Percentiles rank a stretch among this genome's conserved stretches.
Conservation (phyloP, 1,140 invertebrate genomes). For the Brachionus manjavacas region DNA sequence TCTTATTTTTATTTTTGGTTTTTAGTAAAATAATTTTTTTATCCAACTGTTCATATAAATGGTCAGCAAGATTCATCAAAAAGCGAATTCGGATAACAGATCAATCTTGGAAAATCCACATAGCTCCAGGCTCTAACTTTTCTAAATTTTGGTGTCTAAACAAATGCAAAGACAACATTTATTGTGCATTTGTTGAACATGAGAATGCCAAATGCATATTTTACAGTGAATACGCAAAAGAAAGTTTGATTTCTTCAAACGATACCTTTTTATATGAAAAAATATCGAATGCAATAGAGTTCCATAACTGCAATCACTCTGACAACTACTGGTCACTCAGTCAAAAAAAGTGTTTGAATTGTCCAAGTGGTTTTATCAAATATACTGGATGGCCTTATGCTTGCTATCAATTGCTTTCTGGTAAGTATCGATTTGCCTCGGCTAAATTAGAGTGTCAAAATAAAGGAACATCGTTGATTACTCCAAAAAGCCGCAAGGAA, state of each 20-base stretch:
- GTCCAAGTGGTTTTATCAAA: neutral
- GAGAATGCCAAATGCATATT: neutral
- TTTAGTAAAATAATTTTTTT: too few relatives aligned
- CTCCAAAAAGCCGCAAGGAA: neutral
- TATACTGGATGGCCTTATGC: neutral
- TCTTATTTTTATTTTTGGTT: too few relatives aligned
- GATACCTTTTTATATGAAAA: neutral
- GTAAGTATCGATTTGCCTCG: neutral
- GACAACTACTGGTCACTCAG: neutral
- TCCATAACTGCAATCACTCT: neutral
- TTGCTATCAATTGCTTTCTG: neutral
- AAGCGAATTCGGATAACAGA: neutral
- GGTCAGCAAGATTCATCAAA: neutral
- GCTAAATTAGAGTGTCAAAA: neutral
- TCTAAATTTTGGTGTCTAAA: neutral
- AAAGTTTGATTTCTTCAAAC: neutral
- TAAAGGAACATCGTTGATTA: neutral
- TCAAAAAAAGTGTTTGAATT: neutral
- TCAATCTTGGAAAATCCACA: neutral
- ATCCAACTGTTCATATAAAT: neutral
- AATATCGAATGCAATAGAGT: neutral
- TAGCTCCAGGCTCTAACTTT: neutral
- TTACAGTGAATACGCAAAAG: neutral
- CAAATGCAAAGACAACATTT: neutral
- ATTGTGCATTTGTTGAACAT: neutral